Percentiles rank a stretch among this genome's conserved stretches.
These are phyloP conservation scores for Eupithecia pulchellata DNA, from an alignment of 2,888 invertebrate genomes.

Conservation along the genomic window DNA sequence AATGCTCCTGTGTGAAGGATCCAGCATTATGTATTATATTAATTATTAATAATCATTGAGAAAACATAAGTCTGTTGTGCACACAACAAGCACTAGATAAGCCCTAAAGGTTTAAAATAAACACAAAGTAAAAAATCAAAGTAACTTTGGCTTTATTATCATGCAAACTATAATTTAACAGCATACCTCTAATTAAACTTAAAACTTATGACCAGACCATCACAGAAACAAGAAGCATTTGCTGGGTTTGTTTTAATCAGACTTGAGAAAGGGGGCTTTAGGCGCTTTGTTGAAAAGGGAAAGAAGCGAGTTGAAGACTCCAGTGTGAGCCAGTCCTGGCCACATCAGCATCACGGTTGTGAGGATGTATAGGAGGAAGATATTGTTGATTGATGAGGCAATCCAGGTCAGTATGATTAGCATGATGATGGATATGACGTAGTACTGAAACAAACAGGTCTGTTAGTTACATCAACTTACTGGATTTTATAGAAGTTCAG, in stretches of 20 bases:
- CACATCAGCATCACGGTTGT: slow-evolving; percentile 80
- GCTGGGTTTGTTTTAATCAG: slow-evolving; percentile 59
- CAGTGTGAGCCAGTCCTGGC: slow-evolving; percentile 81
- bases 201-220: slow-evolving; percentile 78
- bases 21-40: background rate
- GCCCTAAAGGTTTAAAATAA: slow-evolving; percentile 22
- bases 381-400: slow-evolving; percentile 92
- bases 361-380: slow-evolving; percentile 91
- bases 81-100: background rate
- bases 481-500: background rate
- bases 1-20: background rate
- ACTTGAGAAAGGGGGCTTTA: slow-evolving; percentile 60
- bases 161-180: slow-evolving; percentile 73
- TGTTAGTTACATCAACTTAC: slow-evolving; percentile 22
- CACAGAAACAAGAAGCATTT: slow-evolving; percentile 57
- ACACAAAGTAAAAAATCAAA: slow-evolving; percentile 26
- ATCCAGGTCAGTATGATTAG: slow-evolving; percentile 91
- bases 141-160: slow-evolving; percentile 53
- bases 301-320: slow-evolving; percentile 67
- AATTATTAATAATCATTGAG: background rate
- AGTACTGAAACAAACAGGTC: slow-evolving; percentile 87
- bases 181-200: slow-evolving; percentile 74
- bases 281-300: slow-evolving; percentile 67
- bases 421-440: slow-evolving; percentile 86
- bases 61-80: background rate